A percentile compares a stretch with the other conserved stretches of the same genome.
These are phyloP conservation scores for Sus cebifrons DNA, from an alignment of 2,797 vertebrate species.

Conservation along the genomic window DNA sequence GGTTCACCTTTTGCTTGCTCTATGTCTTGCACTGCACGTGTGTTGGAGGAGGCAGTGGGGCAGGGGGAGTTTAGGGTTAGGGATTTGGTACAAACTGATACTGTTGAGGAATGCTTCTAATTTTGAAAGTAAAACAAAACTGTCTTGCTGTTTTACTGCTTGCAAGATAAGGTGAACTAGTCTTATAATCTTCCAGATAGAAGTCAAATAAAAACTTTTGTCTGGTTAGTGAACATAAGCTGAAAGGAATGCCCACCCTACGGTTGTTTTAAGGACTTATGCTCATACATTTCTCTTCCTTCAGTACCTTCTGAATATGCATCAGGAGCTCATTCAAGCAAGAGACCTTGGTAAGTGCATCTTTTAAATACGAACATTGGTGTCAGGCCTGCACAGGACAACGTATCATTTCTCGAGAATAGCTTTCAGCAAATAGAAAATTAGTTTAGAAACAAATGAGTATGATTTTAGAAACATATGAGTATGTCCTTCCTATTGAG, in stretches of 20 bases:
- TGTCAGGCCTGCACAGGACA: background rate
- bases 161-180: constrained; percentile 20
- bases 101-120: background rate
- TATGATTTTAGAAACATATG: constrained; percentile 39
- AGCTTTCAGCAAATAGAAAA: constrained; percentile 58
- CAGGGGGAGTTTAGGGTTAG: background rate
- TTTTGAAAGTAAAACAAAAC: constrained; percentile 12
- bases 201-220: constrained; percentile 11
- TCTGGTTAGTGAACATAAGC: background rate
- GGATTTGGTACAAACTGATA: background rate
- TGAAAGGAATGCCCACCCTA: background rate
- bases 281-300: constrained; percentile 9
- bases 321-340: constrained; percentile 15
- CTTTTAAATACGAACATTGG: constrained; percentile 36
- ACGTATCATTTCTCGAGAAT: constrained; percentile 60
- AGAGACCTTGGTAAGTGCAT: background rate
- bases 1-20: background rate
- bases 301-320: constrained; percentile 18
- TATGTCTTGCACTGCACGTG: background rate
- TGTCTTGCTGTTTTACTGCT: constrained; percentile 23
- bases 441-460: constrained; percentile 71
- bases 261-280: background rate
- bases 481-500: background rate
- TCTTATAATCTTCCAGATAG: background rate
- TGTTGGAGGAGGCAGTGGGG: background rate